Evolutionary conservation across 2,113 vertebrate species (phyloP), one percentile per base, ranked within the genome.

Genomic region (Indri indri): DNA sequence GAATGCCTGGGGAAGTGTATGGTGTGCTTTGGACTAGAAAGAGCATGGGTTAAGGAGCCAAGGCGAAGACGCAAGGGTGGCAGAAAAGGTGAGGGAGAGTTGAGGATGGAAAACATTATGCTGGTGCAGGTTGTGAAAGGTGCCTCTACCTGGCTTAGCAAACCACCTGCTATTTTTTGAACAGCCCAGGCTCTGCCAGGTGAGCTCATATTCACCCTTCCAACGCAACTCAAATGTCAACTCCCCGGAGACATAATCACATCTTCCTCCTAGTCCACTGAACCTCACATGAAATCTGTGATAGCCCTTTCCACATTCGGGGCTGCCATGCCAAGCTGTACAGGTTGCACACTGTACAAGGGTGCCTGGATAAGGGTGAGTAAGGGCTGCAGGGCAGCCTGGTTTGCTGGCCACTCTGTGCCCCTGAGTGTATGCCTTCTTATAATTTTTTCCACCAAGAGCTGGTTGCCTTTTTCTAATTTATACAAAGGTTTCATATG

Each of bases 271-370:
- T 34, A 8, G 61, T 34, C 45, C 77, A 12, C 32, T 6, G 16
- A 77, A 40, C 8, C 42, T 37, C 83, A 68, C 0, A 9, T 17
- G n/a, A 3, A 61, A 23, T 61, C 83, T 52, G 0, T 4, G 8
- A 42, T 14, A 76, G 76, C 22, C 23, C 50, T 45, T 70, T 70
- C 50, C 52, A 34, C 2, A 9, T 13, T 3, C 20, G 59, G 59
- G 65, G 16, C 76, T 68, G 57, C 66, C 12, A 0, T 2, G 11
- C 20, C 68, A 73, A 37, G 52, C 13, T 40, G 13, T 2, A 3
- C 30, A 47, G 42, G 40, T 42, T 27, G 63, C 2, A 20, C 25
- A 30, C 66, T 59, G 40, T 27, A 18, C 50, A 52, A 45, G 50
- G 42, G 4, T 0, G 14, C 34, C 23, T 22, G 23, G 70, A 32